phyloP scores from a whole-genome alignment of 2,797 vertebrate genomes.

The Pangasius krempfi region DNA sequence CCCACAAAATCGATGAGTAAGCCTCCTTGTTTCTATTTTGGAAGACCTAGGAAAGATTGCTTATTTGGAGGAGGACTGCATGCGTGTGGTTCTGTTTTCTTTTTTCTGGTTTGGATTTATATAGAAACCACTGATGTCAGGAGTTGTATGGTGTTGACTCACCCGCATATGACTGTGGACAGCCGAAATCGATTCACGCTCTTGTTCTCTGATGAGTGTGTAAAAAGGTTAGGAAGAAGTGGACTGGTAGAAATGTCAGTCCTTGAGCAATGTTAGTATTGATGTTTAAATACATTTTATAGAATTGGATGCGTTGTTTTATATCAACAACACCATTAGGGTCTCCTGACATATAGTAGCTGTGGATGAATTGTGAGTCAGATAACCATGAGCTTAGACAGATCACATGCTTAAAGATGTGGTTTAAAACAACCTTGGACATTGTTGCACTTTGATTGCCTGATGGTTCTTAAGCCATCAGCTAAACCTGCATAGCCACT shows the following conservation, averaged over 20 bases:
- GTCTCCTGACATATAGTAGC: neutral
- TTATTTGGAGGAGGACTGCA: neutral
- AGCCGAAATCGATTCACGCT: conserved; percentile 24
- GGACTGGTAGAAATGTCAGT: too few relatives aligned
- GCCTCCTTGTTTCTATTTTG: neutral
- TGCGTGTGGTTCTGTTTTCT: neutral
- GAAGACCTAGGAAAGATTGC: neutral
- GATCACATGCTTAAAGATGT: neutral
- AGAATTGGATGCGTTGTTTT: neutral
- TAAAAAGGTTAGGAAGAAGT: conserved; percentile 5
- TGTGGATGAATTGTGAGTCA: neutral
- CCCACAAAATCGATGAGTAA: neutral
- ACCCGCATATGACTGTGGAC: neutral
- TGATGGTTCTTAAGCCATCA: neutral
- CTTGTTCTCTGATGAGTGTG: neutral
- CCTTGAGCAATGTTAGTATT: neutral
- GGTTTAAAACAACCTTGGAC: neutral
- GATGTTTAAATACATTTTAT: neutral
- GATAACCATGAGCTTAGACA: neutral
- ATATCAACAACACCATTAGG: neutral
- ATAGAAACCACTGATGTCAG: neutral
- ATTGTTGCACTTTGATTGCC: neutral
- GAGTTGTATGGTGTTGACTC: conserved; percentile 32
- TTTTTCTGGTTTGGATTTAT: neutral
- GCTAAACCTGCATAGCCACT: neutral